phyloP scores from a whole-genome alignment of 2,113 vertebrate species.

The Notarius lentiginosus region DNA sequence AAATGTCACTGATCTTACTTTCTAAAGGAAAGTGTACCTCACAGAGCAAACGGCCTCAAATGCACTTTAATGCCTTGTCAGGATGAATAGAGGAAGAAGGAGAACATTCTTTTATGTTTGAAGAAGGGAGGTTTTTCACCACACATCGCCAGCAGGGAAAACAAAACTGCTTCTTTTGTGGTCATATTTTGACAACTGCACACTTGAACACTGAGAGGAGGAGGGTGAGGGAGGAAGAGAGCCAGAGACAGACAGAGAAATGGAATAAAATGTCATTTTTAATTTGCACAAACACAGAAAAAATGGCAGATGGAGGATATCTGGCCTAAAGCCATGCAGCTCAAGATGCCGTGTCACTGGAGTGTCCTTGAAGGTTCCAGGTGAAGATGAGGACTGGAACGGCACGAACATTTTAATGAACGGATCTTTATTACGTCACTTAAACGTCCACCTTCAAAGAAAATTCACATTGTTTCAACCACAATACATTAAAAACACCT shows the following conservation, averaged over 20 bases:
- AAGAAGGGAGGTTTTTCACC: conserved; percentile 13
- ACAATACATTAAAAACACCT: neutral
- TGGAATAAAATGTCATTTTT: conserved; percentile 76
- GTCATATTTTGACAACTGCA: conserved; percentile 62
- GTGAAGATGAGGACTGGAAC: conserved; percentile 64
- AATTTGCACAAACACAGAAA: conserved; percentile 75
- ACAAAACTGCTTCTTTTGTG: conserved; percentile 59
- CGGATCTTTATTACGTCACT: conserved; percentile 50
- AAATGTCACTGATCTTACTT: neutral
- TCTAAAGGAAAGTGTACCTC: neutral
- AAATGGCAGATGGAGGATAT: conserved; percentile 69
- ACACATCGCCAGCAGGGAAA: conserved; percentile 47
- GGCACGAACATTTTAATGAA: conserved; percentile 57
- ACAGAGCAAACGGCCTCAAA: neutral
- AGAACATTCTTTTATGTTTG: neutral
- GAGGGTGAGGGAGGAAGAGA: conserved; percentile 23
- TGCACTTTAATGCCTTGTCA: conserved; percentile 10
- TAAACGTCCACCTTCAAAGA: conserved; percentile 46
- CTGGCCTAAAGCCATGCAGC: conserved; percentile 77
- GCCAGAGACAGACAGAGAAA: conserved; percentile 38
- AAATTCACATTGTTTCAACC: neutral
- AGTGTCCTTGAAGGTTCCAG: conserved; percentile 81
- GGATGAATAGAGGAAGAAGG: neutral
- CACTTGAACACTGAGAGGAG: conserved; percentile 69
- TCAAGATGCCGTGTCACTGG: conserved; percentile 70